Conservation (phyloP, 2,888 invertebrate species). For the Agrochola lota region DNA sequence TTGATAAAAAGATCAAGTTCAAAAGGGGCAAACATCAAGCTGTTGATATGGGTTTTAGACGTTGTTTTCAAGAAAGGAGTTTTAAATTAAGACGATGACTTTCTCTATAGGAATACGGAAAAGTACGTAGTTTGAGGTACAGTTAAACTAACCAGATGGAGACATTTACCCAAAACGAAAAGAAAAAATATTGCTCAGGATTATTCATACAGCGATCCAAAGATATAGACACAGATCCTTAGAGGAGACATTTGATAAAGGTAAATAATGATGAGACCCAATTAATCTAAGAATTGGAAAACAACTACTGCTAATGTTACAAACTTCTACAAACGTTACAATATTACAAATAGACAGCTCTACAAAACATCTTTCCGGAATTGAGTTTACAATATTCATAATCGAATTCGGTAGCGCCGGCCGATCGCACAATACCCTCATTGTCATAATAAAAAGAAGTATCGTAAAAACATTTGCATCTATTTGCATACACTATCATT, state of each 20-base stretch:
- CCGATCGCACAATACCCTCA: constrained; percentile 73
- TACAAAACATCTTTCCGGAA: constrained; percentile 50
- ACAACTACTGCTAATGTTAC: not conserved
- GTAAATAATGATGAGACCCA: not conserved
- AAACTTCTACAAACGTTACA: not conserved
- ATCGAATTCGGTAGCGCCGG: constrained; percentile 81
- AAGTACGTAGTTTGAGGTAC: not conserved
- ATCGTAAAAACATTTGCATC: constrained; percentile 82
- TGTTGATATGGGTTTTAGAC: constrained; percentile 73
- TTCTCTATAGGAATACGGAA: not conserved
- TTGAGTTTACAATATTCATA: constrained; percentile 79
- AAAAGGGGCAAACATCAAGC: constrained; percentile 81
- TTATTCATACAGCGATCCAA: not conserved
- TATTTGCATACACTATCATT: constrained; percentile 87
- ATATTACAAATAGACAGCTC: constrained; percentile 13
- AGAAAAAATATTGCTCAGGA: not conserved
- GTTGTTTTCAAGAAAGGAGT: constrained; percentile 60
- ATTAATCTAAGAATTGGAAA: not conserved
- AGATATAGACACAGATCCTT: not conserved
- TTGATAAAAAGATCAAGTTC: constrained; percentile 90
- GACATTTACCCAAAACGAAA: not conserved
- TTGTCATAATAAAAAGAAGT: constrained; percentile 74
- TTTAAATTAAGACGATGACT: constrained; percentile 21
- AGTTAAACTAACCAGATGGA: not conserved
- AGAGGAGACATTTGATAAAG: not conserved